Evolutionary conservation across 2,888 invertebrate genomes (phyloP).

Genomic region (Athrips mouffetella): DNA sequence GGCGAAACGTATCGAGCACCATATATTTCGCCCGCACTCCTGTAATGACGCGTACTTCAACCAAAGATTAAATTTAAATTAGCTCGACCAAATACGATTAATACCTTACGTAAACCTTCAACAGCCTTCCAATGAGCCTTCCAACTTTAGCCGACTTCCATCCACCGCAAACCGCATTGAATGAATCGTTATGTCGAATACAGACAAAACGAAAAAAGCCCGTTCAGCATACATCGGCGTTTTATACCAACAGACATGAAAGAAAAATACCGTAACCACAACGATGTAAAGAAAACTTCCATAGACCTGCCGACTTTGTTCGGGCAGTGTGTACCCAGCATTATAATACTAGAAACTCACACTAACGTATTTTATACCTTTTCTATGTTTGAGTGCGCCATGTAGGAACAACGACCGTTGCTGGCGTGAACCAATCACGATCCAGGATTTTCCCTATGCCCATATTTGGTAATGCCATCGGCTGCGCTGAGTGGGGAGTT

Average conservation of each 20-base stretch:
- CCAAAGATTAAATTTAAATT: no score
- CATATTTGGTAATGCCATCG: constrained; percentile 89
- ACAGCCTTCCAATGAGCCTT: not conserved
- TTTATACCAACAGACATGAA: no score
- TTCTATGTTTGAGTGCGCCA: constrained; percentile 42
- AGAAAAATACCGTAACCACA: no score
- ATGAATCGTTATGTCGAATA: constrained; percentile 56
- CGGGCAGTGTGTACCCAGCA: no score
- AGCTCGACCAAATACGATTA: not conserved
- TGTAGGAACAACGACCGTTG: constrained; percentile 72
- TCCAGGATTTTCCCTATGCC: constrained; percentile 84
- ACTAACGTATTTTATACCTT: constrained; percentile 34
- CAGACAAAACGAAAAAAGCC: no score
- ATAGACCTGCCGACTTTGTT: no score
- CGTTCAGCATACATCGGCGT: no score
- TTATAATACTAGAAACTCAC: constrained; percentile 41
- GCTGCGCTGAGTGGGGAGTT: constrained; percentile 70
- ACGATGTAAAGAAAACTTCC: no score
- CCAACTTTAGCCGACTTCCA: not conserved
- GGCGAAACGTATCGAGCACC: no score
- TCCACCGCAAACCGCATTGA: constrained; percentile 35
- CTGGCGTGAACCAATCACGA: constrained; percentile 80
- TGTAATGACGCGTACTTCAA: no score
- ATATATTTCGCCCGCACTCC: no score
- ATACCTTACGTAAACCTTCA: not conserved